Conservation (phyloP, 1,140 invertebrate genomes). For the Drosophila nikananu region DNA sequence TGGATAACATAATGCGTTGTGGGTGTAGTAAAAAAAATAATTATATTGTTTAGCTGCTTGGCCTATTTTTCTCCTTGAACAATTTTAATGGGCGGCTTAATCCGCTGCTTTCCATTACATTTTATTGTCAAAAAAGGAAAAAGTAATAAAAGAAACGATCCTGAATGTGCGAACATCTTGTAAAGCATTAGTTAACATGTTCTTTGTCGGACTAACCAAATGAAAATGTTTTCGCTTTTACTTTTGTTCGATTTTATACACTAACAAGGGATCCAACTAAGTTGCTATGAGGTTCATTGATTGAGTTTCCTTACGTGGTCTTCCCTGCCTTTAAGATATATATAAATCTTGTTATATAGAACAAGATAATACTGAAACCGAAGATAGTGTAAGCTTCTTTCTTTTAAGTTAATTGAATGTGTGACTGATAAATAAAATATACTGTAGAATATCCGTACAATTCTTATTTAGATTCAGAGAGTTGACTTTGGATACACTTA, state of each 20-base stretch:
- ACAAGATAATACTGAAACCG: not conserved
- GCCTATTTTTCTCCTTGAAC: constrained; percentile 9
- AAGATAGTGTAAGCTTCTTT: not conserved
- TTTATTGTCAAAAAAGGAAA: constrained; percentile 23
- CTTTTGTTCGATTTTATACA: constrained; percentile 6
- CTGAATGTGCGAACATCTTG: constrained; percentile 26
- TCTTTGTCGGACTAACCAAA: constrained; percentile 22
- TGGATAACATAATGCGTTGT: not conserved
- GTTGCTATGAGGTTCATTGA: too few species aligned
- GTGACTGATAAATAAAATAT: not conserved
- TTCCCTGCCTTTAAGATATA: not conserved
- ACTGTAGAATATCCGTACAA: not conserved
- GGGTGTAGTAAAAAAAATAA: constrained; percentile 1
- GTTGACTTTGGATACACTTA: too few species aligned
- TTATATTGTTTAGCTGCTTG: constrained; percentile 1
- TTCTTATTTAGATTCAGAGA: not conserved
- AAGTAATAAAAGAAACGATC: constrained; percentile 30
- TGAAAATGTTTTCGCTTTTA: constrained; percentile 43
- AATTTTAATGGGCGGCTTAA: constrained; percentile 5
- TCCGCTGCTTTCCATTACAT: constrained; percentile 25
- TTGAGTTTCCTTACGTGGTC: not conserved
- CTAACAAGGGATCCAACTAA: not conserved
- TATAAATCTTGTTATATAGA: too few species aligned
- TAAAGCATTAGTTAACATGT: constrained; percentile 34
- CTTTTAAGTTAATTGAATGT: not conserved